These are phyloP conservation scores for Cerastis leucographa DNA, from an alignment of 2,888 invertebrate genomes.

Conservation along the genomic window DNA sequence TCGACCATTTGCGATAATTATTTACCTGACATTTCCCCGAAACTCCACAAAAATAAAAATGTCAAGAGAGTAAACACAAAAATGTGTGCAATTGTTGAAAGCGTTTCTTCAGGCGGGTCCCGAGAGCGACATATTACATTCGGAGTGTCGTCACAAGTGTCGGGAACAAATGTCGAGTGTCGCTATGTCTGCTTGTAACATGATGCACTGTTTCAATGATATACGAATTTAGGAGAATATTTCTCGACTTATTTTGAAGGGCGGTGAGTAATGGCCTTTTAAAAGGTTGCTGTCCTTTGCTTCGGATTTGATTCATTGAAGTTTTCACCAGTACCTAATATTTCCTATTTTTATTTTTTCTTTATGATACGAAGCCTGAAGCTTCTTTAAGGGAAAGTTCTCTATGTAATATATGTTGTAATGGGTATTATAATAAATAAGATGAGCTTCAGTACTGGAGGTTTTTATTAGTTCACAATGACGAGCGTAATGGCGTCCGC, in stretches of 20 bases:
- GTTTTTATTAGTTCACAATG: no score
- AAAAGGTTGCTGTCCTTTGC: conserved; percentile 23
- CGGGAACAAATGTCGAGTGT: conserved; percentile 64
- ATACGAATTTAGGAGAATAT: conserved; percentile 40
- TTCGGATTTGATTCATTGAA: not conserved
- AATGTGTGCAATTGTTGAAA: conserved; percentile 65
- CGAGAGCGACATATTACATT: conserved; percentile 71
- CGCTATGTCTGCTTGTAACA: conserved; percentile 58
- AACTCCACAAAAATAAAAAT: conserved; percentile 51
- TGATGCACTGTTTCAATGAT: conserved; percentile 65
- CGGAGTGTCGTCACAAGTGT: conserved; percentile 65
- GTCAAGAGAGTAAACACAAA: conserved; percentile 54
- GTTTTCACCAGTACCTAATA: not conserved
- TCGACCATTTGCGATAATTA: conserved; percentile 31
- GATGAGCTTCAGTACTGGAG: no score
- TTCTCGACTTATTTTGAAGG: conserved; percentile 18
- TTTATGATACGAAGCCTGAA: not conserved
- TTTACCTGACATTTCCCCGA: conserved; percentile 49
- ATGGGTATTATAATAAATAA: no score
- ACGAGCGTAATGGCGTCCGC: no score
- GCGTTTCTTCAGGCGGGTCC: conserved; percentile 63
- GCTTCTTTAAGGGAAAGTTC: not conserved
- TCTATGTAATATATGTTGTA: no score
- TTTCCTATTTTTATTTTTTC: not conserved
- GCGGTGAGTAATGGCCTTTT: conserved; percentile 21